Base-by-base conservation (phyloP, 2,797 vertebrate genomes). In the Sebastes diaconus region DNA sequence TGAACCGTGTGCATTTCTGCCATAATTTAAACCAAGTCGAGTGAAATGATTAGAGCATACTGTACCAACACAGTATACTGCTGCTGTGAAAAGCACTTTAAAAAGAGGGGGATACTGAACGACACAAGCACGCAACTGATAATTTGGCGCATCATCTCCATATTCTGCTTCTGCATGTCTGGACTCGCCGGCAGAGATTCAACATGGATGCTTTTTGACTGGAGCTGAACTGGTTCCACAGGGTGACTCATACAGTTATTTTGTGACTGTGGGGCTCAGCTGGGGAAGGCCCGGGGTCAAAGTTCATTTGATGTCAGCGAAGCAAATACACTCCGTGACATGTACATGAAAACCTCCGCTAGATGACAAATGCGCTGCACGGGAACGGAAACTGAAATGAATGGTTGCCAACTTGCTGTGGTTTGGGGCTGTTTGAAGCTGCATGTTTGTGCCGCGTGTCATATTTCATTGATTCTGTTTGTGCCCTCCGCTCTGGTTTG, bases 201-300 rank as follows among this genome's bases (percentile, higher is more conserved):
- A 77, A 55, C 86, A 55, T 20, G 24, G 79, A 88, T 82, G 72
- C 68, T 79, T 80, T 73, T 6, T 81, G 84, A 88, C 73, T 68
- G 77, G 42, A 75, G 76, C 52, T 80, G 59, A 50, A 68, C 84
- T 75, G 75, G 77, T 84, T 84, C 70, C 42, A n/a, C 70, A 6
- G 36, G 9, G 64, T 88, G 92, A 91, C 79, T 91, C 88, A 90
- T 20, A 24, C 68, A 50, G 84, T 76, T 79, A 75, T 81, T 85
- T 69, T 75, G 75, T 87, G 74, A 67, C 86, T 76, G 30, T 13
- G 66, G 54, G 76, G 64, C 84, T 80, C 79, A 68, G 88, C 67
- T 59, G 67, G 66, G 64, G 68, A 84, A 36, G 20, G 70, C 63
- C 57, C 8, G 64, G 25, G 87, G 75, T 89, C 88, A 79, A 72